Evolutionary conservation across 2,113 vertebrate species (phyloP).

Genomic region (Microcebus lehilahytsara): DNA sequence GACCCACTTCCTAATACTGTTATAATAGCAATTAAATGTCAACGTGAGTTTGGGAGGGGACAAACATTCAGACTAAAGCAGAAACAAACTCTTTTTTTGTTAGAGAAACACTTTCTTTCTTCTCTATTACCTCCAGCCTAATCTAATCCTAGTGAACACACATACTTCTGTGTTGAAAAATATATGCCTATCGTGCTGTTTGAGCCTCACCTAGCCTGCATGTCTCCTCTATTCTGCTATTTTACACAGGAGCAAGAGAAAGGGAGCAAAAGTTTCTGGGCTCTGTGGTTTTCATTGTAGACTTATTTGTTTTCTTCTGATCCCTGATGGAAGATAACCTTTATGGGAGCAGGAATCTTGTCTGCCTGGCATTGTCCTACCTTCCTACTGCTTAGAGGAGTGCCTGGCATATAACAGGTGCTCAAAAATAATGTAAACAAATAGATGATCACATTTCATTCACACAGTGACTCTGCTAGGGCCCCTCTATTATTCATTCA

Average conservation of each 20-base stretch:
- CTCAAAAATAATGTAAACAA: neutral
- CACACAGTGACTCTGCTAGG: neutral
- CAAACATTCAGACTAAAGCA: neutral
- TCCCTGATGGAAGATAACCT: neutral
- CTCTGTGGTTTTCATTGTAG: neutral
- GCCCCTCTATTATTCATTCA: neutral
- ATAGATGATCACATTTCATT: neutral
- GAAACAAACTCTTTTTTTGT: neutral
- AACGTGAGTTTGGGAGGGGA: neutral
- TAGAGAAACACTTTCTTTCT: neutral
- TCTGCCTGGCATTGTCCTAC: neutral
- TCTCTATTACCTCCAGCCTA: neutral
- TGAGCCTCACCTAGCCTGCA: neutral
- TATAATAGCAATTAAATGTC: neutral
- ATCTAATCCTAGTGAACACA: neutral
- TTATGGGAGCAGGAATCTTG: neutral
- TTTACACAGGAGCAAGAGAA: neutral
- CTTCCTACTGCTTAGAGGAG: neutral
- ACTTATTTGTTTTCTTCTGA: neutral
- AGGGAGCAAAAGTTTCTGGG: neutral
- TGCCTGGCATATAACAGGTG: neutral
- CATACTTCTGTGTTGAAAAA: neutral
- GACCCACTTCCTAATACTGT: neutral
- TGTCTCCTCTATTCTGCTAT: neutral
- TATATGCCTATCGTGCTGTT: neutral